These are phyloP conservation scores for Bursaphelenchus okinawaensis DNA, from an alignment of 2,888 invertebrate genomes.

Conservation along the genomic window DNA sequence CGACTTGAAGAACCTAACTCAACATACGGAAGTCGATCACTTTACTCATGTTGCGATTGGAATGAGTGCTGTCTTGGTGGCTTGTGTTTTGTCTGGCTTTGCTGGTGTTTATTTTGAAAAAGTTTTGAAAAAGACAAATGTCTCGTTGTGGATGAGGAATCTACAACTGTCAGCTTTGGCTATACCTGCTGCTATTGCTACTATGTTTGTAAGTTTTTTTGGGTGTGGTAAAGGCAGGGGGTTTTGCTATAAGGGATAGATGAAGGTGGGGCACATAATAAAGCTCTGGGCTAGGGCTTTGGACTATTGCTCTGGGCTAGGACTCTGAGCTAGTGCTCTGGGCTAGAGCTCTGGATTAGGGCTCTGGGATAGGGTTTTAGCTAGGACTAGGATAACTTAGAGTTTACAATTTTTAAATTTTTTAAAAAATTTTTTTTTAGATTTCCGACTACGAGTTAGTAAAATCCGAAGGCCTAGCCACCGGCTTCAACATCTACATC, in stretches of 20 bases:
- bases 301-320: no score
- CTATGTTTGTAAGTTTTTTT: slow-evolving; percentile 33
- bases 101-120: slow-evolving; percentile 98
- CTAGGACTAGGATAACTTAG: no score
- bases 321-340: no score
- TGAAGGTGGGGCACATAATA: no score
- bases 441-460: slow-evolving; percentile 22
- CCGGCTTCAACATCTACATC: slow-evolving; percentile 66
- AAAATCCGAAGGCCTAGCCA: slow-evolving; percentile 66
- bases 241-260: no score
- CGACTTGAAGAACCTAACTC: neutral
- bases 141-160: slow-evolving; percentile 55
- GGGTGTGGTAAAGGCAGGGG: no score
- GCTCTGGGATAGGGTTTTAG: no score
- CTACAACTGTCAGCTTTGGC: slow-evolving; percentile 86
- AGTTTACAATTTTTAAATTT: no score
- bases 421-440: slow-evolving; percentile 17
- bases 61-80: slow-evolving; percentile 43
- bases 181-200: slow-evolving; percentile 74
- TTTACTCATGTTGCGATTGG: slow-evolving; percentile 24
- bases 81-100: slow-evolving; percentile 82
- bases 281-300: no score
- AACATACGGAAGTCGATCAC: neutral
- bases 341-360: no score
- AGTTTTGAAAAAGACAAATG: slow-evolving; percentile 71